phyloP scores from a whole-genome alignment of 2,797 vertebrate genomes.

The Eremophila alpestris region DNA sequence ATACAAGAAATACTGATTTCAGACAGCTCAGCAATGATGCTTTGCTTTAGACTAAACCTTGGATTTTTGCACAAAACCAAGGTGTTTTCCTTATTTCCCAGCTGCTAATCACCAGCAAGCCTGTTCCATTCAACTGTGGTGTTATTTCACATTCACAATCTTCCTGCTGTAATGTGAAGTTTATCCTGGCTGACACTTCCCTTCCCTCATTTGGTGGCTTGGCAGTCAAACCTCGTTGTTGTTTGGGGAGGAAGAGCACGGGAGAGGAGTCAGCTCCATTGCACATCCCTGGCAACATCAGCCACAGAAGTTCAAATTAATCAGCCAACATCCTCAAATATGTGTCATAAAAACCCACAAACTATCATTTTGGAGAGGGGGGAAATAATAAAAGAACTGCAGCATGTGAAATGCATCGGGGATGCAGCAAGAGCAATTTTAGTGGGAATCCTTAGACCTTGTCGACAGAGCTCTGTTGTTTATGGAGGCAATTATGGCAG shows the following conservation, averaged over 20 bases:
- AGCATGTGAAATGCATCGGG: background rate
- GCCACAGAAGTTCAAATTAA: background rate
- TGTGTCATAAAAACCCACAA: background rate
- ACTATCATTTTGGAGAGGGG: background rate
- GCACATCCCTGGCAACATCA: background rate
- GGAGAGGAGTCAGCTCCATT: background rate
- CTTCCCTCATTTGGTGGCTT: constrained; percentile 24
- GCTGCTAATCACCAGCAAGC: constrained; percentile 54
- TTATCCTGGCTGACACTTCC: constrained; percentile 46
- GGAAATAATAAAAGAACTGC: background rate
- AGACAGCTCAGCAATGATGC: background rate
- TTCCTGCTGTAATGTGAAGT: constrained; percentile 34
- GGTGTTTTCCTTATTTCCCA: constrained; percentile 9
- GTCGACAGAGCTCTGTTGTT: background rate
- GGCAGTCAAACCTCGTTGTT: background rate
- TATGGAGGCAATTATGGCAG: background rate
- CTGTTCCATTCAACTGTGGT: constrained; percentile 38
- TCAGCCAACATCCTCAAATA: background rate
- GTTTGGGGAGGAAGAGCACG: background rate
- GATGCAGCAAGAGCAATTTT: background rate
- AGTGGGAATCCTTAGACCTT: background rate
- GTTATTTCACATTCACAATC: constrained; percentile 25
- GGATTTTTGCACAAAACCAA: constrained; percentile 8
- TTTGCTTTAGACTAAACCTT: background rate
- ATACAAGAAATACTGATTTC: background rate